A percentile compares a stretch with the other conserved stretches of the same genome.
Conservation (phyloP, 2,113 vertebrate genomes). For the Nothoprocta pentlandii region DNA sequence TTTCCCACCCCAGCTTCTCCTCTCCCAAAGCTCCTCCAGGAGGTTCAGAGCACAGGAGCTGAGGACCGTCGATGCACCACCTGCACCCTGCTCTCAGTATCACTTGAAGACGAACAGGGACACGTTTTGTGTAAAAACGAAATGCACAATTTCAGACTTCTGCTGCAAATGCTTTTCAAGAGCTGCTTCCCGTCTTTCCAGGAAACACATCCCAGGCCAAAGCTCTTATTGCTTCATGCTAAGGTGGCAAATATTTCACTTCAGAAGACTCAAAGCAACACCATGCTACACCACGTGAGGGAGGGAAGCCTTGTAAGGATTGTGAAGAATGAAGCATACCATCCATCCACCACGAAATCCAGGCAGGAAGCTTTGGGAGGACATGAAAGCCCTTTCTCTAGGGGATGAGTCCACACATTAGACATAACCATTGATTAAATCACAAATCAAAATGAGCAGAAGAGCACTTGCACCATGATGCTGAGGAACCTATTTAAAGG, state of each 20-base stretch:
- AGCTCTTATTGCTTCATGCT: background rate
- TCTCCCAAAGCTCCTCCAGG: background rate
- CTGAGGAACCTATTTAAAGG: background rate
- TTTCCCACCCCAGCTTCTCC: background rate
- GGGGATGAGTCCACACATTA: background rate
- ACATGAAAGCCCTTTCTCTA: fast-evolving
- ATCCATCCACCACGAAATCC: background rate
- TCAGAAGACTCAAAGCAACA: background rate
- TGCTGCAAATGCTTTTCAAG: background rate
- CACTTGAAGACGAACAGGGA: background rate
- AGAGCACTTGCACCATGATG: background rate
- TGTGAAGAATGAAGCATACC: fast-evolving
- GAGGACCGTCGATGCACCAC: background rate
- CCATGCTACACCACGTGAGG: fast-evolving
- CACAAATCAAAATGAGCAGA: background rate
- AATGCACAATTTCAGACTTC: background rate
- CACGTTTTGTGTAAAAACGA: background rate
- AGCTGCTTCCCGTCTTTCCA: background rate
- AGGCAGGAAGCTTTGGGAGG: background rate
- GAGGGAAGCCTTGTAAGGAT: background rate
- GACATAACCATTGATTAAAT: fast-evolving
- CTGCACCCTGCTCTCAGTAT: background rate
- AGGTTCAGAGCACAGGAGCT: fast-evolving
- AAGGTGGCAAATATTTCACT: background rate
- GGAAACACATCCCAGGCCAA: background rate